phyloP scores from a whole-genome alignment of 2,888 invertebrate genomes.

The Coelopa pilipes region DNA sequence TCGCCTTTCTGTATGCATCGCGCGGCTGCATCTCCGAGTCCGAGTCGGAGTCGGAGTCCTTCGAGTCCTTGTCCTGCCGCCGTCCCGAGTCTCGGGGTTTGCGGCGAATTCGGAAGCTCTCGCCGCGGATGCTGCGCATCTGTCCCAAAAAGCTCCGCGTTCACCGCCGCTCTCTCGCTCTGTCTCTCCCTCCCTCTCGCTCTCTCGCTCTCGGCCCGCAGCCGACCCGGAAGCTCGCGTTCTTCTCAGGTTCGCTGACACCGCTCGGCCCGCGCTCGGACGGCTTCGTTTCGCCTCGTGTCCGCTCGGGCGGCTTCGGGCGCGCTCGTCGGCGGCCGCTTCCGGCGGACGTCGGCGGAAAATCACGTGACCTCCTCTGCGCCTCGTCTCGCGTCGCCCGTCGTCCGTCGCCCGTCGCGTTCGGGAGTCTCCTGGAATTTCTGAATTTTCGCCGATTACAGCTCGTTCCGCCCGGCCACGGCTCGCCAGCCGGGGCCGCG shows the following conservation, averaged over 20 bases:
- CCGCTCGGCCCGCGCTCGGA: constrained; percentile 35
- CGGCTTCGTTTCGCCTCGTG: constrained; percentile 28
- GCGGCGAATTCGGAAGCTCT: constrained; percentile 28
- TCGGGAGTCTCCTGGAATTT: background rate
- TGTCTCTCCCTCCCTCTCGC: constrained; percentile 7
- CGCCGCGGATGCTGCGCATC: constrained; percentile 40
- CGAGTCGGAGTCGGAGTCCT: background rate
- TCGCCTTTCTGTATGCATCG: constrained; percentile 34
- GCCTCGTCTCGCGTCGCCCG: constrained; percentile 9
- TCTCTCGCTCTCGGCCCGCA: constrained; percentile 16
- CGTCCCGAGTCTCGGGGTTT: background rate
- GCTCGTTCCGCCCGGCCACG: background rate
- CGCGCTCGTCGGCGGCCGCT: background rate
- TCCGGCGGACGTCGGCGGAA: background rate
- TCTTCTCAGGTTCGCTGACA: background rate
- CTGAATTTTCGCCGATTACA: background rate
- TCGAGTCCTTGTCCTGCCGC: no score
- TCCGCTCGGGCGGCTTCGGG: constrained; percentile 12
- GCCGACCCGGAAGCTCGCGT: constrained; percentile 37
- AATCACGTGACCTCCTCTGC: constrained; percentile 28
- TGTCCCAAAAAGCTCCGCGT: constrained; percentile 47
- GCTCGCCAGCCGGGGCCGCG: background rate
- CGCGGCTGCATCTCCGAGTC: constrained; percentile 4
- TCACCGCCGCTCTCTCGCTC: background rate
- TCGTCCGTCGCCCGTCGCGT: background rate